Base-by-base conservation (phyloP, 2,797 vertebrate genomes). In the Graptemys geographica region DNA sequence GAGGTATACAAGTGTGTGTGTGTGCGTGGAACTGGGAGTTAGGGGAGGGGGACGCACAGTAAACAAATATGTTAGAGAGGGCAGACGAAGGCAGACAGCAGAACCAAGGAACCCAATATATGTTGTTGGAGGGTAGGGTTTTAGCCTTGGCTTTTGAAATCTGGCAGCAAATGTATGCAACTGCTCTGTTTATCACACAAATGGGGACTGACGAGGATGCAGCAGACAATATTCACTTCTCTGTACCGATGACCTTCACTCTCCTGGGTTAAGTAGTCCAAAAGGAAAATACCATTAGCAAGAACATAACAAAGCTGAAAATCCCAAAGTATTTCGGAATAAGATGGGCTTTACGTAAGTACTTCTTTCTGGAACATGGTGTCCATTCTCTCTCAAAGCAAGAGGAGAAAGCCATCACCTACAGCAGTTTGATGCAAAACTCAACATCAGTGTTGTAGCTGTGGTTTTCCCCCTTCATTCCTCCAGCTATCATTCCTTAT, bases 381-480 rank as follows among this genome's bases (percentile, higher is more conserved):
- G 31, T 25, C 65, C 89, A 85, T 86, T 95, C 90, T 53, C 28
- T 59, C 47, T 44, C 90, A 87, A 90, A 81, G 16, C 37, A n/a
- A 80, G n/a, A 79, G 56, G 41, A 93, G 79, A 83, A 62, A 89
- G 53, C 86, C 81, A 88, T 25, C 83, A 56, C 47, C 87, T 49
- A 83, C 37, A 93, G 96, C 95, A 95, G 97, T 98, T 98, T 98
- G 98, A 98, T 97, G 95, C 93, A 78, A 69, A 94, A 85, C 86
- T 88, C 87, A 89, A 55, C 86, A 87, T 93, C 94, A 95, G 33
- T 89, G 83, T 91, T 83, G 94, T 23, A 90, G 80, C 65, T 91
- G 72, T 91, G 89, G 89, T 95, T 74, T 91, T 88, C 79, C 91
- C 93, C 94, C 94, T 95, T 89, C 81, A 57, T 92, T 95, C 78